Conservation (phyloP, 2,888 invertebrate genomes). For the Cantharis rufa region DNA sequence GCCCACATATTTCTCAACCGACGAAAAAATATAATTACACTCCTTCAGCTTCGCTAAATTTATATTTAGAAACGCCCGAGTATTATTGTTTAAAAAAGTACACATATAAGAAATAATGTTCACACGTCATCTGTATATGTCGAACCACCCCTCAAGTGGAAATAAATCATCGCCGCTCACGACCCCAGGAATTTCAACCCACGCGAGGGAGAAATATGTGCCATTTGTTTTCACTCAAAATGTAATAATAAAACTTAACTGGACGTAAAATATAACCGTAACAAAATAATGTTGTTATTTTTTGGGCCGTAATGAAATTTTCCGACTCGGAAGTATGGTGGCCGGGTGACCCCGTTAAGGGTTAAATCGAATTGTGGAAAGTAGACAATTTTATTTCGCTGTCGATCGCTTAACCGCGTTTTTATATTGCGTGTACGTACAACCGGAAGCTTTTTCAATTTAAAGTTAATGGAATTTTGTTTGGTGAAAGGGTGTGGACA, state of each 20-base stretch:
- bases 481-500: not conserved
- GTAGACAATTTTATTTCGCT: not conserved
- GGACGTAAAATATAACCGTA: constrained; percentile 4
- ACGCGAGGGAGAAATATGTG: not conserved
- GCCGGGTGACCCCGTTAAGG: not conserved
- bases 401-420: not conserved
- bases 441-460: not conserved
- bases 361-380: not conserved
- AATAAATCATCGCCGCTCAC: constrained; percentile 10
- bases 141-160: constrained; percentile 1
- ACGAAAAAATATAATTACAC: not conserved
- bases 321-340: not conserved
- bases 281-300: not conserved
- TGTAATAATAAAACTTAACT: constrained; percentile 14
- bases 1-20: not conserved
- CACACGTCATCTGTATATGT: constrained; percentile 15
- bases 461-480: not conserved
- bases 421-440: not conserved
- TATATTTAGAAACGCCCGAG: not conserved
- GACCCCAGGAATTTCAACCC: not conserved
- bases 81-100: not conserved
- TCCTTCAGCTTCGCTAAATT: not conserved
- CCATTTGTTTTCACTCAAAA: constrained; percentile 17
- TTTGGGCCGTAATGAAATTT: not conserved
- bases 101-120: not conserved